Evolutionary conservation across 2,888 invertebrate species (phyloP).

Genomic region (Thymelicus sylvestris): DNA sequence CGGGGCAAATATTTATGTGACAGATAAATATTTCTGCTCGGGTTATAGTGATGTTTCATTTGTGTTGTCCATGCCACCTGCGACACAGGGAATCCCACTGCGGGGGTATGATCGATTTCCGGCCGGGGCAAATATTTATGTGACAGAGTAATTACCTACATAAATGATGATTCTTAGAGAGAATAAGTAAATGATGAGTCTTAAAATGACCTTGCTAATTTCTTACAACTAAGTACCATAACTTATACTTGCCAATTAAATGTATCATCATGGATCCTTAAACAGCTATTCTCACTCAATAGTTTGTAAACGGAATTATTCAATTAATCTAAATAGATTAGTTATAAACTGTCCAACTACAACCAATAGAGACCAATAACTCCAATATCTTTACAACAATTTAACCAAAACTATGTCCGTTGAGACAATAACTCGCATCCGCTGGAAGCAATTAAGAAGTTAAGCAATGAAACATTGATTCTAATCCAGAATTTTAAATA

Average conservation of each 20-base stretch:
- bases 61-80: too few species aligned
- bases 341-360: conserved; percentile 17
- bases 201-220: too few species aligned
- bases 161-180: too few species aligned
- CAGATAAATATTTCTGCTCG: too few species aligned
- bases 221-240: not conserved
- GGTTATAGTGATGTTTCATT: too few species aligned
- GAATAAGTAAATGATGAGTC: too few species aligned
- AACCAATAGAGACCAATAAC: conserved; percentile 17
- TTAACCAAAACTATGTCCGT: conserved; percentile 1
- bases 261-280: conserved; percentile 37
- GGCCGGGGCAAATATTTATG: too few species aligned
- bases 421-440: conserved; percentile 10
- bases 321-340: conserved; percentile 14
- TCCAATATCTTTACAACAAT: conserved; percentile 20
- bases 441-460: conserved; percentile 12
- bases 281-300: conserved; percentile 13
- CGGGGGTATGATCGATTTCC: too few species aligned
- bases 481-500: not conserved
- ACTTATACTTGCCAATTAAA: not conserved
- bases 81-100: too few species aligned
- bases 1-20: too few species aligned
- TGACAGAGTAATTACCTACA: too few species aligned
- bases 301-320: conserved; percentile 37
- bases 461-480: conserved; percentile 2